Percentiles rank a stretch among this genome's conserved stretches.
These are phyloP conservation scores for Eupithecia inturbata DNA, from an alignment of 2,888 invertebrate genomes.

Conservation along the genomic window DNA sequence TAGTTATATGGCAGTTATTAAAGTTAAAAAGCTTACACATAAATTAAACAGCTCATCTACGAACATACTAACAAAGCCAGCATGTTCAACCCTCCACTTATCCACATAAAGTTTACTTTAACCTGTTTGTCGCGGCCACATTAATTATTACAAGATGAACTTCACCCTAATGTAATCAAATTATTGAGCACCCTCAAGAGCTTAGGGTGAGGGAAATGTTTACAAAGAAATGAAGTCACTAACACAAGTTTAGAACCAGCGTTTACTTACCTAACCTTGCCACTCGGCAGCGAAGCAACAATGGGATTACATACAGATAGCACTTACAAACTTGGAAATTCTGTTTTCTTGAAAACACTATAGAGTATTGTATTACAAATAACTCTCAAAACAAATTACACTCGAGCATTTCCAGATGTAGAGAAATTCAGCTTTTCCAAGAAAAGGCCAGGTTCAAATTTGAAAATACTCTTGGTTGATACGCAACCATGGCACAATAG, in stretches of 20 bases:
- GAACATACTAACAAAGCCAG: constrained; percentile 7
- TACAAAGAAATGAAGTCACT: constrained; percentile 4
- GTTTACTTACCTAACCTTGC: background rate
- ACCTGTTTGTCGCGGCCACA: constrained; percentile 1
- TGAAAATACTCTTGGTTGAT: background rate
- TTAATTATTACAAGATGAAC: constrained; percentile 37
- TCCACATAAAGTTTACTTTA: constrained; percentile 21
- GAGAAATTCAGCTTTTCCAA: background rate
- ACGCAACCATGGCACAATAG: background rate
- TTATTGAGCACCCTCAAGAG: constrained; percentile 31
- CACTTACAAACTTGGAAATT: constrained; percentile 8
- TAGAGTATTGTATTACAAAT: background rate
- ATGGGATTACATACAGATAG: background rate
- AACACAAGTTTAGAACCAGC: background rate
- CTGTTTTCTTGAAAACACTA: background rate
- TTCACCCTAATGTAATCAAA: constrained; percentile 38
- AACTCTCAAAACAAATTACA: background rate
- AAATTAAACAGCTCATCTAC: constrained; percentile 6
- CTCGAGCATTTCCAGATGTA: background rate
- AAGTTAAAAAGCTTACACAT: background rate
- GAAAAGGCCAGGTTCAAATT: background rate
- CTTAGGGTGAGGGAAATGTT: background rate
- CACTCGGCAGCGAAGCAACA: background rate
- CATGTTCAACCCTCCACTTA: constrained; percentile 2
- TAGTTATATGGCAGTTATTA: background rate